Base-by-base conservation (phyloP, 2,888 invertebrate species). In the Heteromyza rotundicornis region DNA sequence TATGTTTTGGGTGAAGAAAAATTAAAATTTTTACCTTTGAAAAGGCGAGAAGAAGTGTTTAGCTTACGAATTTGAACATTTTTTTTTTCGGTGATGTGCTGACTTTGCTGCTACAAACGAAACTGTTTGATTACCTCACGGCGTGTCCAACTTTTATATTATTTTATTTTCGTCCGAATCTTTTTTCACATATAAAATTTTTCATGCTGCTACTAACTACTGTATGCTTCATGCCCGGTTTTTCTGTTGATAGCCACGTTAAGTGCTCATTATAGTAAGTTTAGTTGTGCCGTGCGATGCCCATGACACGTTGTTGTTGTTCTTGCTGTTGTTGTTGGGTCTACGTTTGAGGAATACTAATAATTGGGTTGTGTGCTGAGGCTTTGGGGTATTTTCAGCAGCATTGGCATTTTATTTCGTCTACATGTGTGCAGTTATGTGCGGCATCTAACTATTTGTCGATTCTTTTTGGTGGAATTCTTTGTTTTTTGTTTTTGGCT, bases 31-130 rank as follows among this genome's bases (percentile, higher is more conserved):
- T 8, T 32, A 32, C 12, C 32, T 12, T 32, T 32, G 32, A 5
- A 32, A 32, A n/a, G n/a, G n/a, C n/a, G n/a, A n/a, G n/a, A n/a
- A n/a, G n/a, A n/a, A n/a, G n/a, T n/a, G n/a, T n/a, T n/a, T n/a
- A 47, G 65, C 69, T 68, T 68, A 69, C 69, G 23, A 64, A 65
- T 68, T 68, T 69, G 22, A 68, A 67, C 69, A 69, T 69, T 52
- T 65, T 67, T 55, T 55, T 60, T 19, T 57, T 52, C 16, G 12
- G 10, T 57, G 22, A 36, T 32, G n/a, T 50, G 10, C 23, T 44
- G 44, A 2, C 10, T 12, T 16, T 3, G 36, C 19, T 12, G 53
- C n/a, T 60, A 51, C 53, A 60, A 63, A 36, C 56, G 65, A 53
- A 40, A n/a, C 40, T 40, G 40, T 40, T 40, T 14, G 14, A 40